Evolutionary conservation across 2,797 vertebrate genomes (phyloP), one percentile per base, ranked within the genome.

Genomic region (Vireo griseus): DNA sequence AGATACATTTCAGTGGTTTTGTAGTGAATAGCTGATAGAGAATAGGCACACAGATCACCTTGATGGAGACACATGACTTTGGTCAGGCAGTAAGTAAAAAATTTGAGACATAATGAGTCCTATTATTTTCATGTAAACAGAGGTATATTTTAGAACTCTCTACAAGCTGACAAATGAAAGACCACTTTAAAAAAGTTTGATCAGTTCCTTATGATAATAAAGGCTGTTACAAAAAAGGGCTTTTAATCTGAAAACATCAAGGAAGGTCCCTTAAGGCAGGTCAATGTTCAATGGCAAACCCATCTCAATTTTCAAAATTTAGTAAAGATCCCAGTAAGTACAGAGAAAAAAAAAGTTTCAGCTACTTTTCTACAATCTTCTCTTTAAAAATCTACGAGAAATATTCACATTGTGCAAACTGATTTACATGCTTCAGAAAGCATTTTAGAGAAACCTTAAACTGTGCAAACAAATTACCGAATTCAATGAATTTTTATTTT

Each of bases 141-240:
- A 0, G 9, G 6, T 6, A 79, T 35, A 40, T 8, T 54, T 67
- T 37, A 47, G 74, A 91, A 57, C 21, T 59, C 0, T 0, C 31
- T 42, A 24, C 24, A 66, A 83, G 9, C 22, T 90, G 8, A 47
- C 12, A 52, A 52, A 50, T 7, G 75, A 39, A 57, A 15, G 9
- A 13, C 1, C 0, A 3, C 29, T 81, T 37, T 5, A 40, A 14
- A 22, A 39, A 45, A 13, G 2, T 24, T 31, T 58, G 16, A 51
- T 58, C 18, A 52, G 13, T 45, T 71, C 31, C 16, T 79, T 55
- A 17, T 19, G 3, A 45, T 44, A 50, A 58, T n/a, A 59, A 63
- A 55, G 20, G 11, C 5, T 55, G 11, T 8, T 55, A 35, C 6
- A 69, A 68, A 47, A 65, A 73, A 62, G 1, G 4, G 10, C 28